Conservation (phyloP, 2,113 vertebrate species). For the Psilopsiagon aurifrons region DNA sequence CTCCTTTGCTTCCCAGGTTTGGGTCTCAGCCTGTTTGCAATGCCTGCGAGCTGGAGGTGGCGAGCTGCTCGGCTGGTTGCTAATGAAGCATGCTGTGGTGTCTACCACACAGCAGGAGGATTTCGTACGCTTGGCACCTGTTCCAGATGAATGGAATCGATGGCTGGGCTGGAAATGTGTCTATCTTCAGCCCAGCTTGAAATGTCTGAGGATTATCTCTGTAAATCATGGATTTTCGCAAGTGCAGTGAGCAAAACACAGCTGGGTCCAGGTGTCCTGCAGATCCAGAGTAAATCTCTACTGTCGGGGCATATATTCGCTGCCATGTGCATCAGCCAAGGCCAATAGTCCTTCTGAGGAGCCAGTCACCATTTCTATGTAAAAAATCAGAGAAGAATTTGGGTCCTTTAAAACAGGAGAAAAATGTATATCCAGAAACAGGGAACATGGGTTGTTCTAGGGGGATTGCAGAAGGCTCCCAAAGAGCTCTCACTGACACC, state of each 20-base stretch:
- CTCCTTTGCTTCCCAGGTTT: constrained; percentile 18
- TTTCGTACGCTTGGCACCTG: constrained; percentile 56
- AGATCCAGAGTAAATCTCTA: not conserved
- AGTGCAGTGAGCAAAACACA: not conserved
- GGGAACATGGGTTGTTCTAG: not conserved
- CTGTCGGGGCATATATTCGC: not conserved
- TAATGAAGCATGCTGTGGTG: constrained; percentile 53
- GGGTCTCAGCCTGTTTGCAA: constrained; percentile 54
- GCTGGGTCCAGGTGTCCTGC: constrained; percentile 38
- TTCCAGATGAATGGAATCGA: constrained; percentile 65
- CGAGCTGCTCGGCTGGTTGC: constrained; percentile 42
- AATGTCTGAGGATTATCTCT: constrained; percentile 60
- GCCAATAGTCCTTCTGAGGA: not conserved
- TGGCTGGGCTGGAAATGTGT: constrained; percentile 61
- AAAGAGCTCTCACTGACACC: not conserved
- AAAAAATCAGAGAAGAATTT: not conserved
- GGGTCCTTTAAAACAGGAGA: not conserved
- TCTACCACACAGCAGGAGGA: constrained; percentile 40
- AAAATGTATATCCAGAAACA: not conserved
- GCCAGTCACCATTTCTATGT: accelerated
- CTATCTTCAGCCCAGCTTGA: constrained; percentile 44
- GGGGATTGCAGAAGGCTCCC: not conserved
- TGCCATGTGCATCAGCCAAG: not conserved
- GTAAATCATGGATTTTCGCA: not conserved
- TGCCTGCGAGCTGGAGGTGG: constrained; percentile 31